Evolutionary conservation across 2,113 vertebrate species (phyloP).

Genomic region (Uria aalge): DNA sequence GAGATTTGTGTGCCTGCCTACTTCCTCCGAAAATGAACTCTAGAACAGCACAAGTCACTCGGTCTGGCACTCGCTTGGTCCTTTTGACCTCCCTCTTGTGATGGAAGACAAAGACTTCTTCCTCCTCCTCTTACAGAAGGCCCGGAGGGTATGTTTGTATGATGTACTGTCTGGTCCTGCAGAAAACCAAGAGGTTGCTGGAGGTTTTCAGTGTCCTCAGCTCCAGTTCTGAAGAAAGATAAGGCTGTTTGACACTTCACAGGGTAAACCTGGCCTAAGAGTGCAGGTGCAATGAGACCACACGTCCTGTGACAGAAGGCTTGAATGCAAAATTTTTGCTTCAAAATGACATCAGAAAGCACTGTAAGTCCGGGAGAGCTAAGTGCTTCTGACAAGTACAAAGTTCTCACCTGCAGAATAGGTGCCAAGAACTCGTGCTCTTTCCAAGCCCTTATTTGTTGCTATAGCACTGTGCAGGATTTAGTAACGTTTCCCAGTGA

Average conservation of each 20-base stretch:
- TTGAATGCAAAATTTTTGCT: background rate
- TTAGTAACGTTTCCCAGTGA: background rate
- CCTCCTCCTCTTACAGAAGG: background rate
- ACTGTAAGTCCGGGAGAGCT: background rate
- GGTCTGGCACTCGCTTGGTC: background rate
- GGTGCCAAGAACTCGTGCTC: background rate
- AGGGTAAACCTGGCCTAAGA: background rate
- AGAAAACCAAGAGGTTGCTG: background rate
- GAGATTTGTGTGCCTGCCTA: slow-evolving; percentile 11
- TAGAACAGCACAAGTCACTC: background rate
- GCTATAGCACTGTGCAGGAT: background rate
- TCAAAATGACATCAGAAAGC: background rate
- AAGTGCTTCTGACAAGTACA: background rate
- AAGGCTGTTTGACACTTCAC: background rate
- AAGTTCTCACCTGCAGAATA: background rate
- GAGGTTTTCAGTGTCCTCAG: background rate
- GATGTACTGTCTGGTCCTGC: background rate
- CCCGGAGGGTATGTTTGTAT: background rate
- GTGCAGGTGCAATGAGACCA: background rate
- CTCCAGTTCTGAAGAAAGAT: background rate
- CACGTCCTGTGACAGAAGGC: background rate
- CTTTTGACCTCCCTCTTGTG: slow-evolving; percentile 15
- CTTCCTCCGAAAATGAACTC: background rate
- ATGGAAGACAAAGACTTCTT: background rate
- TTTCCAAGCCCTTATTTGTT: background rate